Conservation (phyloP, 2,888 invertebrate species). For the Drosophila nr. fundita region DNA sequence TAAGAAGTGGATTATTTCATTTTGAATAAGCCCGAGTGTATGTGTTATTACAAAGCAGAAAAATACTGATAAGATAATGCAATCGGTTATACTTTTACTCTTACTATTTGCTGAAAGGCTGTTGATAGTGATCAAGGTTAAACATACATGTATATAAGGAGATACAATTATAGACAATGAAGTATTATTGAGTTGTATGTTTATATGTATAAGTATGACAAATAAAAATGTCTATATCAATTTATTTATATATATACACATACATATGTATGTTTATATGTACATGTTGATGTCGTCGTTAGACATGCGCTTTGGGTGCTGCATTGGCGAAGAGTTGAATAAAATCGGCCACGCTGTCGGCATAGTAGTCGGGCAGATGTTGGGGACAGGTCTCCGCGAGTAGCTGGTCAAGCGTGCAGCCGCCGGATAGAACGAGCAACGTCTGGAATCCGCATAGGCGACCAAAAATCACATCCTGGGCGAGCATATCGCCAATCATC, state of each 20-base stretch:
- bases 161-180: too few relatives aligned
- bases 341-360: slow-evolving; percentile 81
- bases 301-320: slow-evolving; percentile 59
- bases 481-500: slow-evolving; percentile 94
- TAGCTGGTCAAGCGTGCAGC: slow-evolving; percentile 69
- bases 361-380: slow-evolving; percentile 81
- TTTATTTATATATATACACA: background rate
- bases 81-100: background rate
- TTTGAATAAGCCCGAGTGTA: background rate
- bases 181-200: background rate
- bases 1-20: background rate
- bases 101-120: too few relatives aligned
- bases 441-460: slow-evolving; percentile 89
- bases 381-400: slow-evolving; percentile 55
- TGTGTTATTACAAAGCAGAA: background rate
- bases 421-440: slow-evolving; percentile 89
- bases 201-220: background rate
- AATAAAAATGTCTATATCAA: background rate
- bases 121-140: too few relatives aligned
- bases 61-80: background rate
- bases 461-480: slow-evolving; percentile 92
- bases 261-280: background rate
- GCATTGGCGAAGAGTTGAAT: slow-evolving; percentile 65
- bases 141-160: too few relatives aligned
- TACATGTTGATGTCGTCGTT: background rate